Base-by-base conservation (phyloP, 1,140 invertebrate genomes). In the Leptonema lineaticorne region DNA sequence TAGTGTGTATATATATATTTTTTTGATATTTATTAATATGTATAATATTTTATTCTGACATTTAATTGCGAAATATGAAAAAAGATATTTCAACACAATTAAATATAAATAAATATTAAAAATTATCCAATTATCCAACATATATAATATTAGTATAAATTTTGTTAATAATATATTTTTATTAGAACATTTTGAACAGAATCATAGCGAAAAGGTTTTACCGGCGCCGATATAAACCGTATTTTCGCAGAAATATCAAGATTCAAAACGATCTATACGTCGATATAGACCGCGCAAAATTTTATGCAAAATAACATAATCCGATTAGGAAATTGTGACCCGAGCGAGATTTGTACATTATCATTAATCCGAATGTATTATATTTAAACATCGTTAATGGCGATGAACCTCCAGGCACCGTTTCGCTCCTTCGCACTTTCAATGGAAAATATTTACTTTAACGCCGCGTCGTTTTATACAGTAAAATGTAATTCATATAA, bases 221-320 rank as follows among this genome's bases (percentile, higher is more conserved):
- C 30, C 5, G 30, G 30, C 30, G 30, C 11, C 30, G 30, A 5
- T 6, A 33, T 33, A 11, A 33, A 33, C 30, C 5, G 30, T 33
- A 6, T 33, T 6, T 33, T 6, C 11, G 30, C 11, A 6, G 11
- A 11, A 33, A 33, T 6, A 11, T 33, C 30, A 5, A 33, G 5
- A 33, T 33, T 33, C 5, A 6, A 11, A 33, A 33, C 5, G 11
- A 11, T 33, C 30, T 6, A 33, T 5, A 33, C 30, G 30, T 33
- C 5, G 11, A 33, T n/a, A 4, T 16, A 8, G 16, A 46, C 16
- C 41, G 16, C 16, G 41, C 16, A 8, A 16, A 46, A 46, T 46
- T 46, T 46, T 46, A 46, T 46, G 16, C 16, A n/a, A 46, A 46
- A 46, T 46, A 46, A n/a, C 16, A 16, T 46, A 46, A 46, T 46